Base-by-base conservation (phyloP, 2,797 vertebrate genomes). In the Schizopygopsis malacanthus region DNA sequence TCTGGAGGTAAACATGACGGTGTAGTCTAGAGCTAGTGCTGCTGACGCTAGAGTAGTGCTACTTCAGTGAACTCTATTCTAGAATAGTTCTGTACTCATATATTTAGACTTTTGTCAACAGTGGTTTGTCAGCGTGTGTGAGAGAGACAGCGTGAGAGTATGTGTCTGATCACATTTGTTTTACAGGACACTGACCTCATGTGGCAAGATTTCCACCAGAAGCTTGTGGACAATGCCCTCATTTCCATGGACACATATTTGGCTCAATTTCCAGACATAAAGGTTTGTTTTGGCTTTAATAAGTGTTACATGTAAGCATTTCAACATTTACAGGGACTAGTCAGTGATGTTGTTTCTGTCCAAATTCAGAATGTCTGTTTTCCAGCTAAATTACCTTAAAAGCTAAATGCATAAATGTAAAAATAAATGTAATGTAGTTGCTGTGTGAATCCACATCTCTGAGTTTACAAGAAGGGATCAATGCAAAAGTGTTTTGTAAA, bases 151-250 rank as follows among this genome's bases (percentile, higher is more conserved):
- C 47, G 73, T 76, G 39, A 79, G 56, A 54, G 22, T 70, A 28
- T 67, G 3, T 71, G 45, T n/a, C 33, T 33, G 33, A 61, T n/a
- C 5, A 28, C 37, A 33, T 33, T 59, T 76, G 22, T 78, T 56
- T 72, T 94, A 67, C 88, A 98, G 98, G 97, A 98, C 92, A 97
- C 96, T 47, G 97, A 99, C 92, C 94, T 98, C 1, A 95, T 98
- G 16, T 99, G 98, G 98, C 93, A 95, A 0, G 98, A 99, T 86
- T 99, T 96, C 88, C 96, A 99, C 88, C 96, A 99, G 94, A 98
- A 96, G 89, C 90, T 99, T 91, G 93, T 96, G 25, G 98, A 99
- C 91, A 96, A 96, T 88, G 96, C 97, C 0, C 79, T 98, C 81
- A 90, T 94, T 79, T 93, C 94, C 37, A 93, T 99, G 96, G 98